These are phyloP conservation scores for Dasyornis broadbenti DNA, from an alignment of 2,113 vertebrate genomes.

Conservation along the genomic window DNA sequence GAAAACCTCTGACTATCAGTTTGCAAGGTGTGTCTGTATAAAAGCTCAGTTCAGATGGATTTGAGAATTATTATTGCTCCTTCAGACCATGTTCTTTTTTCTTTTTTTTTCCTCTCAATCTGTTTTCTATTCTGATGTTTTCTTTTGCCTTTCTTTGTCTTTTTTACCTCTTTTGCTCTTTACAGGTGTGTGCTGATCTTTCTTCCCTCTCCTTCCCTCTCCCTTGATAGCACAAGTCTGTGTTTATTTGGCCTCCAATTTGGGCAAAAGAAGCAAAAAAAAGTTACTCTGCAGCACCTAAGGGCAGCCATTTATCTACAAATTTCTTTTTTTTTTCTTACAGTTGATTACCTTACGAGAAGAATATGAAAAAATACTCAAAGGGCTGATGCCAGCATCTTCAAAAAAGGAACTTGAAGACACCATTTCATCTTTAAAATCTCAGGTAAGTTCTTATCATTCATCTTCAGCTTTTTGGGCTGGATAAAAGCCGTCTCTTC, in stretches of 20 bases:
- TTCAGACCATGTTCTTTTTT: background rate
- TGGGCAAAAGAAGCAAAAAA: background rate
- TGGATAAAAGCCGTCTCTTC: background rate
- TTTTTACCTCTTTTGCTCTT: background rate
- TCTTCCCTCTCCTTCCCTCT: background rate
- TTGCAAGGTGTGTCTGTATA: background rate
- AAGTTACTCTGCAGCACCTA: background rate
- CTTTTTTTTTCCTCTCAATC: background rate
- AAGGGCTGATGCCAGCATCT: constrained; percentile 87
- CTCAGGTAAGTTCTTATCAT: constrained; percentile 80
- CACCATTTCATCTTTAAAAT: constrained; percentile 90
- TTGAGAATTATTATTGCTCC: background rate
- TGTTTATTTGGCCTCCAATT: background rate
- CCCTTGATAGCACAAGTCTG: background rate
- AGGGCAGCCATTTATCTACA: background rate
- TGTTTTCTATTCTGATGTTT: background rate
- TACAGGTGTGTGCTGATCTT: background rate
- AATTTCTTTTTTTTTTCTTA: constrained; percentile 1
- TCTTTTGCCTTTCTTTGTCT: background rate
- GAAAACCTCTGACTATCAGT: background rate
- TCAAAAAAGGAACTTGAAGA: constrained; percentile 88
- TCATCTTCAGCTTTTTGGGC: background rate
- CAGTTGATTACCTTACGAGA: constrained; percentile 85
- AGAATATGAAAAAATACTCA: constrained; percentile 86
- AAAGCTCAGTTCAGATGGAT: background rate